These are phyloP conservation scores for Eurytoma adleriae DNA, from an alignment of 2,888 invertebrate species.

Conservation along the genomic window DNA sequence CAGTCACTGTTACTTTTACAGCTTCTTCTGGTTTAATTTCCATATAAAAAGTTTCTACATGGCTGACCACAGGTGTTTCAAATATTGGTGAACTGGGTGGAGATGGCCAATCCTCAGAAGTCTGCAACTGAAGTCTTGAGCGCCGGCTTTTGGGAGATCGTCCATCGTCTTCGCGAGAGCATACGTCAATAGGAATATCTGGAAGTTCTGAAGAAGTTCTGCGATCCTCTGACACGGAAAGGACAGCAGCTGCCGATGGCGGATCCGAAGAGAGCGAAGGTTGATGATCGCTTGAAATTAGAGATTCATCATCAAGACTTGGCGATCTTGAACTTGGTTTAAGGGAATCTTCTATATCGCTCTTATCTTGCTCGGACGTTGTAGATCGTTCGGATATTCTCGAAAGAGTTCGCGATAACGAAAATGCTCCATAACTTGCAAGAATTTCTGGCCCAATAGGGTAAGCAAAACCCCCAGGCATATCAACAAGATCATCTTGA, in stretches of 20 bases:
- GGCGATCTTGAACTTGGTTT: constrained; percentile 91
- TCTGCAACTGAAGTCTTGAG: constrained; percentile 76
- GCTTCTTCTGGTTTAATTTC: constrained; percentile 87
- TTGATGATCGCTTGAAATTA: constrained; percentile 90
- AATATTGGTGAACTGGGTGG: constrained; percentile 85
- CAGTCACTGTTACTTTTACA: constrained; percentile 85
- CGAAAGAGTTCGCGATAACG: constrained; percentile 86
- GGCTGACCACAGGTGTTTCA: constrained; percentile 85
- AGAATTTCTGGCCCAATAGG: constrained; percentile 84
- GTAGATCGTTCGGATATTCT: constrained; percentile 93
- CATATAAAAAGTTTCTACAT: constrained; percentile 88
- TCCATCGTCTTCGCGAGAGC: constrained; percentile 76
- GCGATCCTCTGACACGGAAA: constrained; percentile 85
- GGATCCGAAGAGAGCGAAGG: constrained; percentile 91
- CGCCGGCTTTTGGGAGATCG: constrained; percentile 68
- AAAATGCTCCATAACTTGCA: constrained; percentile 85
- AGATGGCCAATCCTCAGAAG: constrained; percentile 89
- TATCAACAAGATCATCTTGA: constrained; percentile 87
- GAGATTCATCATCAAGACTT: constrained; percentile 89
- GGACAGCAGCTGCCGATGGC: constrained; percentile 76
- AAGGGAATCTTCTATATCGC: constrained; percentile 90
- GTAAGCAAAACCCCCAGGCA: constrained; percentile 86
- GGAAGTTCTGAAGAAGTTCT: constrained; percentile 91
- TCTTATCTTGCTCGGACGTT: constrained; percentile 89
- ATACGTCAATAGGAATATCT: constrained; percentile 87